Conservation (phyloP, 2,888 invertebrate genomes). For the Drosophila prolongata region DNA sequence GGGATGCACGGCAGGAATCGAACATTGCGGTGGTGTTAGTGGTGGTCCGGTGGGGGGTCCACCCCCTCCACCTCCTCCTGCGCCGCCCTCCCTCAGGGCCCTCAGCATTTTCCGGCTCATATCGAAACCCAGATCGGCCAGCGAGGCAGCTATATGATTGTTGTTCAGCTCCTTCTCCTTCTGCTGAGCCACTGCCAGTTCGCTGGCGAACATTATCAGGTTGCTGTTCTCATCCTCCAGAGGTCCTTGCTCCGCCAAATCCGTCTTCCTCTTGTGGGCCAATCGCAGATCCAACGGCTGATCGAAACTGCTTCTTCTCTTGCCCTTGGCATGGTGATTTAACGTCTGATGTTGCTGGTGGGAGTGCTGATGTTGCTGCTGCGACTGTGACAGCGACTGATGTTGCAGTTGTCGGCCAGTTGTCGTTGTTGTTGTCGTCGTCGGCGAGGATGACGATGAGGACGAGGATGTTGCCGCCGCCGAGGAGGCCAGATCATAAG, state of each 20-base stretch:
- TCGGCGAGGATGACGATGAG: constrained; percentile 80
- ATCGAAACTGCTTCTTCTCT: constrained; percentile 85
- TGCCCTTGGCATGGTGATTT: constrained; percentile 61
- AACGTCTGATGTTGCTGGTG: constrained; percentile 42
- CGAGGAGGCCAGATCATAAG: constrained; percentile 88
- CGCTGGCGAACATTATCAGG: constrained; percentile 86
- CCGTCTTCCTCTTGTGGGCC: constrained; percentile 89
- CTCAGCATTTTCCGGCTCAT: constrained; percentile 74
- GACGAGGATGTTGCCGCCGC: constrained; percentile 78
- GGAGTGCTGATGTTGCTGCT: constrained; percentile 47
- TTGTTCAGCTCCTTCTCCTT: constrained; percentile 76
- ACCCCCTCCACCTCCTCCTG: constrained; percentile 3
- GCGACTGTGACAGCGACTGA: constrained; percentile 29
- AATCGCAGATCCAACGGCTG: constrained; percentile 95
- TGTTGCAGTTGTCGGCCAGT: constrained; percentile 42
- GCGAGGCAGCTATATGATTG: constrained; percentile 69
- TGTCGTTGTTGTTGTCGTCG: constrained; percentile 68
- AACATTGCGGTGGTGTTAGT: constrained; percentile 74
- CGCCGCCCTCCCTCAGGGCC: constrained; percentile 60
- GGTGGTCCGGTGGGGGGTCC: constrained; percentile 53
- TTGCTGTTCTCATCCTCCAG: constrained; percentile 94
- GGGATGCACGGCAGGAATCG: constrained; percentile 87
- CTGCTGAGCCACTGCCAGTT: constrained; percentile 57
- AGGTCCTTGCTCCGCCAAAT: constrained; percentile 46
- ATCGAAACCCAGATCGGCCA: constrained; percentile 74